phyloP scores from a whole-genome alignment of 2,113 vertebrate genomes.

The Entomyzon cyanotis region DNA sequence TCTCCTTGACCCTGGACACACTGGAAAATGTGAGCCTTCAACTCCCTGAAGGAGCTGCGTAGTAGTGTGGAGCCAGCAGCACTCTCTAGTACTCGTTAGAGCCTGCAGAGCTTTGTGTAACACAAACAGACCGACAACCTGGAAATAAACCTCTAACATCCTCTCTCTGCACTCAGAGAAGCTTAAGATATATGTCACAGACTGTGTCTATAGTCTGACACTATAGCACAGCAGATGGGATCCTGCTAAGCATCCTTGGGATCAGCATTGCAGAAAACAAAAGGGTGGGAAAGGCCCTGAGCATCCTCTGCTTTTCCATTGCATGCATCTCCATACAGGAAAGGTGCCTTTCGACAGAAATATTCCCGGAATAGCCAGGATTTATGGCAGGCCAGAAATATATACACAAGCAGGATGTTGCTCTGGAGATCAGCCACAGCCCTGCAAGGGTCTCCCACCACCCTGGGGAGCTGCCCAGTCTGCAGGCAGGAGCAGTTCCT shows the following conservation, averaged over 20 bases:
- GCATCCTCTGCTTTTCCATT: neutral
- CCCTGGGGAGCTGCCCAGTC: neutral
- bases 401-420: neutral
- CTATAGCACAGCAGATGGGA: conserved; percentile 26
- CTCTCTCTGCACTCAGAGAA: neutral
- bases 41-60: neutral
- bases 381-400: neutral
- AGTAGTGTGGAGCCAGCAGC: neutral
- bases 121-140: neutral
- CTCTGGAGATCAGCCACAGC: neutral
- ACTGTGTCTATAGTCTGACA: conserved; percentile 27
- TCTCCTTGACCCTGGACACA: neutral
- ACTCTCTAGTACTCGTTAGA: neutral
- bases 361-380: neutral
- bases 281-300: neutral
- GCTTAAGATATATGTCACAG: neutral
- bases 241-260: conserved; percentile 10
- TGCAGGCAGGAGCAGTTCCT: neutral
- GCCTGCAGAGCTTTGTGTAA: neutral
- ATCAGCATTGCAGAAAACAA: neutral
- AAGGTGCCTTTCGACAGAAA: neutral
- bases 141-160: conserved; percentile 22
- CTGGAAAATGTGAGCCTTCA: neutral
- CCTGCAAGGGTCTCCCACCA: neutral
- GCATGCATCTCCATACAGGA: accelerated